phyloP scores from a whole-genome alignment of 2,797 vertebrate genomes.

The Todus mexicanus region DNA sequence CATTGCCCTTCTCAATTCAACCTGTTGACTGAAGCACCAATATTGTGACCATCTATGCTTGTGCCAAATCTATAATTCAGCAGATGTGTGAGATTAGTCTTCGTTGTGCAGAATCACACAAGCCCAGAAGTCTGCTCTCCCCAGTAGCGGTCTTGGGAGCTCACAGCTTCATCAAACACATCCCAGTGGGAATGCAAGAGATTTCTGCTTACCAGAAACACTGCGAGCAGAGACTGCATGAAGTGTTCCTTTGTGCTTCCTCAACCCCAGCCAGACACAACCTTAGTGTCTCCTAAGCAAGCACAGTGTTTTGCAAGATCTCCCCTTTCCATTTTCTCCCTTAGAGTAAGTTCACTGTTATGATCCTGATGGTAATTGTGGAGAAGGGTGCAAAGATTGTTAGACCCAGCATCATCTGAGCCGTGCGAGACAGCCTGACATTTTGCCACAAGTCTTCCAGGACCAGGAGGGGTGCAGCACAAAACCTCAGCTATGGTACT shows the following conservation, averaged over 20 bases:
- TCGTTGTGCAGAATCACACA: rapidly evolving
- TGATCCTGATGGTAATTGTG: neutral
- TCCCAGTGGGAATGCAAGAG: neutral
- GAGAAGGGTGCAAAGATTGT: rapidly evolving
- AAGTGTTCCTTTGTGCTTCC: rapidly evolving
- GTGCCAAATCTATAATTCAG: neutral
- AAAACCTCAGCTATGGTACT: neutral
- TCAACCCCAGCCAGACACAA: neutral
- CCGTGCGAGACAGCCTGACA: rapidly evolving
- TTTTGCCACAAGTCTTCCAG: neutral
- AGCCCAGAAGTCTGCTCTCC: neutral
- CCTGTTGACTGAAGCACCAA: neutral
- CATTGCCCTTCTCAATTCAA: neutral
- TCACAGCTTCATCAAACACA: neutral
- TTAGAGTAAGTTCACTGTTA: neutral
- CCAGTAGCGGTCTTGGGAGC: neutral
- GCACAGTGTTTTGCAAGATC: neutral
- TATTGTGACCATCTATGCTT: neutral
- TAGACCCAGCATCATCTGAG: neutral
- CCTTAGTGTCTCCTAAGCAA: neutral
- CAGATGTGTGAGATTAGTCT: neutral
- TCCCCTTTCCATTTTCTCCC: neutral
- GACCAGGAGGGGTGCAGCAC: neutral
- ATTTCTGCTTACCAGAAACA: neutral
- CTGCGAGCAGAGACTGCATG: neutral